Evolutionary conservation across 1,140 invertebrate genomes (phyloP).

Genomic region (Lutraria rhynchaena): DNA sequence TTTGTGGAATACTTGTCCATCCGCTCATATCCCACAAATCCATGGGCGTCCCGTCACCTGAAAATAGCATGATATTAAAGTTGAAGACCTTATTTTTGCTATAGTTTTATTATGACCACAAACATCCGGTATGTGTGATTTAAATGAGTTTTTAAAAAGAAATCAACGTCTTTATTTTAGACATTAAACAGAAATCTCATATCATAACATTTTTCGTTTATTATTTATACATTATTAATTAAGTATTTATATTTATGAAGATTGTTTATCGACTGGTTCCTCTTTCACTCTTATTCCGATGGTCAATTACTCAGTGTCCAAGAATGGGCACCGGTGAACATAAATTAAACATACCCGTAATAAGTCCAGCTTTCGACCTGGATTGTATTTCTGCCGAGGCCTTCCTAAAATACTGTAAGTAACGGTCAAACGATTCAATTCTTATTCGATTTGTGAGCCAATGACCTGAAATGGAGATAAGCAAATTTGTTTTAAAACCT

Average conservation of each 20-base stretch:
- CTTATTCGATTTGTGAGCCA: constrained; percentile 25
- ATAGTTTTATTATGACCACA: too few species aligned
- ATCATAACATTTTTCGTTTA: too few species aligned
- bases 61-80: too few species aligned
- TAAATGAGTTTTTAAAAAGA: too few species aligned
- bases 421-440: constrained; percentile 56
- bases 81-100: too few species aligned
- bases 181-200: too few species aligned
- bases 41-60: constrained; percentile 77
- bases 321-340: neutral
- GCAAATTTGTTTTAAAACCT: too few species aligned
- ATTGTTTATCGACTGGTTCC: too few species aligned
- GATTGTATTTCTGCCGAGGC: constrained; percentile 19
- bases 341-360: constrained; percentile 12
- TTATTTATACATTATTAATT: too few species aligned
- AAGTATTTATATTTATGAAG: too few species aligned
- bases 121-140: too few species aligned
- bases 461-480: constrained; percentile 20
- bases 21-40: constrained; percentile 77
- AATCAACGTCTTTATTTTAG: too few species aligned
- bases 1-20: constrained; percentile 74
- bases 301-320: neutral
- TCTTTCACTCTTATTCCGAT: neutral
- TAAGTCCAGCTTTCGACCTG: neutral
- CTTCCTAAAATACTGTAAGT: constrained; percentile 56